These are phyloP conservation scores for Amblyjoppa proteus DNA, from an alignment of 2,888 invertebrate genomes.

Conservation along the genomic window DNA sequence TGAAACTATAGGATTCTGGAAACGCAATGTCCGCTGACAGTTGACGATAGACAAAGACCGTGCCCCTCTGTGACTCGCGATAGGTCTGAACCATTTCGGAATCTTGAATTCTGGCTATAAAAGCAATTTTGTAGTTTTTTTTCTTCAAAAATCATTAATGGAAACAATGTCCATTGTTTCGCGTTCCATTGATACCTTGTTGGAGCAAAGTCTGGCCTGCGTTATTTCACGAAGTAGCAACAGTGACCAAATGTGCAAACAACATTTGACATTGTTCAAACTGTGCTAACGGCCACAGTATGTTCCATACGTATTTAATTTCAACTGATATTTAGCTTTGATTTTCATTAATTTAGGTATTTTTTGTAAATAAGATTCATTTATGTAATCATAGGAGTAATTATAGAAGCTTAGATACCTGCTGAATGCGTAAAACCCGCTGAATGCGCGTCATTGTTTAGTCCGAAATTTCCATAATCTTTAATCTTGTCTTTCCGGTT, in stretches of 20 bases:
- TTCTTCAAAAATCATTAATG: background rate
- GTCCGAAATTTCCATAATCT: too few relatives aligned
- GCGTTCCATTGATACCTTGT: background rate
- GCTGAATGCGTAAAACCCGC: too few relatives aligned
- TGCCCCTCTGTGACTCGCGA: background rate
- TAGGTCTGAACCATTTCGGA: background rate
- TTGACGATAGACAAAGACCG: background rate
- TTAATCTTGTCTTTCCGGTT: too few relatives aligned
- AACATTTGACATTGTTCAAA: background rate
- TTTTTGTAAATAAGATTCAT: too few relatives aligned
- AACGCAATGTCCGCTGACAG: background rate
- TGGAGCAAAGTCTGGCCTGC: background rate
- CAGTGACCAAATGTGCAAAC: background rate
- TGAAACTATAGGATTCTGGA: constrained; percentile 48
- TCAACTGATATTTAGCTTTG: background rate
- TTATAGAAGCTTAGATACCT: too few relatives aligned
- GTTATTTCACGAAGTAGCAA: background rate
- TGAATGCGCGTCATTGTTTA: too few relatives aligned
- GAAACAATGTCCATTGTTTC: background rate
- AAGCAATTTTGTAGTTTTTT: background rate
- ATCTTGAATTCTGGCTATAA: background rate
- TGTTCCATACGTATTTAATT: background rate
- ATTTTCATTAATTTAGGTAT: background rate
- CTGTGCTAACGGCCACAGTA: background rate
- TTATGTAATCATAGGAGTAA: too few relatives aligned